phyloP scores from a whole-genome alignment of 1,140 invertebrate genomes.

The Drepana arcuata region DNA sequence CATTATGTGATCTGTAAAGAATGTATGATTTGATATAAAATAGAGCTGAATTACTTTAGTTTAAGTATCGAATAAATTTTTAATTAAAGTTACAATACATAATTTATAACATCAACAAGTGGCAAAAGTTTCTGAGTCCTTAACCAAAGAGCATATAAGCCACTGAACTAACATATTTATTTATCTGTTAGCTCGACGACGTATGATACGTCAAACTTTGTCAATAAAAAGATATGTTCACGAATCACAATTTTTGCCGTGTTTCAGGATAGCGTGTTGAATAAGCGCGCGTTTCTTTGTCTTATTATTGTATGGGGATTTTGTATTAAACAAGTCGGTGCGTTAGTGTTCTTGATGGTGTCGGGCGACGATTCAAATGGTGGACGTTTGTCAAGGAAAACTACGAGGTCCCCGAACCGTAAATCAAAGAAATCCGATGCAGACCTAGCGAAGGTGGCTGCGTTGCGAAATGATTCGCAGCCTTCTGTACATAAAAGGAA shows the following conservation, averaged over 20 bases:
- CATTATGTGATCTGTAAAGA: no score
- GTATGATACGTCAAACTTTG: conserved; percentile 47
- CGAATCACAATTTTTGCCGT: conserved; percentile 39
- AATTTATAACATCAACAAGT: no score
- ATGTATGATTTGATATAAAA: no score
- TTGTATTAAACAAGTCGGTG: conserved; percentile 44
- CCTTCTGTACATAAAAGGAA: conserved; percentile 88
- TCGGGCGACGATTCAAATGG: conserved; percentile 72
- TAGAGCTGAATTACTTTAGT: no score
- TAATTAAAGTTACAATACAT: no score
- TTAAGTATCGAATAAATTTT: no score
- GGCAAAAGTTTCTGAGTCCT: no score
- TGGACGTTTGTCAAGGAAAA: conserved; percentile 67
- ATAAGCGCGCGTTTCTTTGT: conserved; percentile 56
- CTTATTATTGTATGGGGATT: conserved; percentile 52
- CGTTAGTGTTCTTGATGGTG: conserved; percentile 68
- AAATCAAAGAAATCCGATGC: conserved; percentile 68
- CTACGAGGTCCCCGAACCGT: conserved; percentile 66
- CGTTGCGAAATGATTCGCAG: conserved; percentile 70
- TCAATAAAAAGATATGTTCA: conserved; percentile 48
- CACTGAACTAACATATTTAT: no score
- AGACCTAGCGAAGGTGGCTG: conserved; percentile 67
- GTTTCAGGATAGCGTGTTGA: conserved; percentile 47
- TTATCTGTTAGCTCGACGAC: no score
- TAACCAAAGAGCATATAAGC: no score